phyloP scores from a whole-genome alignment of 2,113 vertebrate genomes.

The Scatophagus argus region DNA sequence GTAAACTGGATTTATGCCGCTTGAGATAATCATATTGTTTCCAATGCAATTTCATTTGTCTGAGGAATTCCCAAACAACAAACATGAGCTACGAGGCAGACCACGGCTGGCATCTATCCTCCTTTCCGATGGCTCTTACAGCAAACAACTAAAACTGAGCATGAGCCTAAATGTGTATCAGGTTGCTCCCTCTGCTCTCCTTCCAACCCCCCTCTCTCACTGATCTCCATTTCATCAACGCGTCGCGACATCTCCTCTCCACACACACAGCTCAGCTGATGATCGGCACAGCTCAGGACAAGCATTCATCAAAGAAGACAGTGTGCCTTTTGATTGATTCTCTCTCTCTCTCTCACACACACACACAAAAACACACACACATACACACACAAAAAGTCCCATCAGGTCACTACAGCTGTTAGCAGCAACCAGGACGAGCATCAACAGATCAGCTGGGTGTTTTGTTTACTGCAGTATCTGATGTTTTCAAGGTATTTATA shows the following conservation, averaged over 20 bases:
- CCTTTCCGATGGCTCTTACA: not conserved
- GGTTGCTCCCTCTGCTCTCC: not conserved
- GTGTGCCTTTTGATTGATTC: conserved; percentile 68
- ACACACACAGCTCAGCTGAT: conserved; percentile 59
- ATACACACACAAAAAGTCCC: conserved; percentile 13
- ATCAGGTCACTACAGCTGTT: conserved; percentile 40
- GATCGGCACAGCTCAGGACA: conserved; percentile 30
- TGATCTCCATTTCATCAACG: conserved; percentile 70
- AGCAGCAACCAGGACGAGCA: conserved; percentile 20
- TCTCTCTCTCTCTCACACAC: not conserved
- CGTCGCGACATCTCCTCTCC: conserved; percentile 69
- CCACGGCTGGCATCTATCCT: not conserved
- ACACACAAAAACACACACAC: conserved; percentile 17
- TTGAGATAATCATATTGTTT: conserved; percentile 24
- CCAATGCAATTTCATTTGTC: not conserved
- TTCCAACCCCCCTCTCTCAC: not conserved
- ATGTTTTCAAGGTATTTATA: conserved; percentile 54
- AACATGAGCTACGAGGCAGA: not conserved
- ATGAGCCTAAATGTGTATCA: not conserved
- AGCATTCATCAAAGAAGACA: conserved; percentile 61
- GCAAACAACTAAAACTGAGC: not conserved
- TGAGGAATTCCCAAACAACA: not conserved
- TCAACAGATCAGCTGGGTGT: conserved; percentile 32
- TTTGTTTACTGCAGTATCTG: conserved; percentile 16
- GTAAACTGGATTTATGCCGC: conserved; percentile 10